These are phyloP conservation scores for Chondrosia reniformis DNA, from an alignment of 37 sponge, comb jelly and placozoan genomes.

Conservation along the genomic window DNA sequence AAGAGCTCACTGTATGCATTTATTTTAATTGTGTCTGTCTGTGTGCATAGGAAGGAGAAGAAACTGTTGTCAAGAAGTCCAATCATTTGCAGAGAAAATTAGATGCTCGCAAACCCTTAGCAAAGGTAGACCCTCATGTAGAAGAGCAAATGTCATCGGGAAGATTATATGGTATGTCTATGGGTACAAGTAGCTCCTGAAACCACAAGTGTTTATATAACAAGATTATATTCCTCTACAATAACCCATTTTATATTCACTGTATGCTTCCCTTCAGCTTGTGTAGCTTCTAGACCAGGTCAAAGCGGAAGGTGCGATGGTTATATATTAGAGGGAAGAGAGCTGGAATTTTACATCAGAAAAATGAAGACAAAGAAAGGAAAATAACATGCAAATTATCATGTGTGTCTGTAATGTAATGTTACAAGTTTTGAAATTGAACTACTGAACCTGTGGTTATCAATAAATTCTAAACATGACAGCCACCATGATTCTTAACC, in stretches of 20 bases:
- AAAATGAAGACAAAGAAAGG: slow-evolving; percentile 91
- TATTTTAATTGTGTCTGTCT: no score
- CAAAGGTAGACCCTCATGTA: slow-evolving; percentile 83
- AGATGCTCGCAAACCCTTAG: slow-evolving; percentile 51
- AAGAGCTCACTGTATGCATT: no score
- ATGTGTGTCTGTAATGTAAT: no score
- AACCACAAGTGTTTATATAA: no score
- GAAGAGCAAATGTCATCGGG: slow-evolving; percentile 97
- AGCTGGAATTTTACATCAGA: slow-evolving; percentile 94
- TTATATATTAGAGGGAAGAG: slow-evolving; percentile 93
- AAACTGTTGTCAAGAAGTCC: slow-evolving; percentile 72
- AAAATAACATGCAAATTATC: no score
- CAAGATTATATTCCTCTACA: no score
- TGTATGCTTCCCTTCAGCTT: slow-evolving; percentile 51
- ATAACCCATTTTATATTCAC: neutral
- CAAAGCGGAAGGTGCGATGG: slow-evolving; percentile 98
- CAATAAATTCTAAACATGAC: no score
- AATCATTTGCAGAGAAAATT: slow-evolving; percentile 71
- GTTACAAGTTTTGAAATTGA: no score
- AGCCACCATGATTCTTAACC: no score
- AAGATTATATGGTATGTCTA: slow-evolving; percentile 79
- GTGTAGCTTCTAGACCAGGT: slow-evolving; percentile 93
- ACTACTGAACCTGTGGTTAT: no score
- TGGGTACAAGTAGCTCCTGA: no score
- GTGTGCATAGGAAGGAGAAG: slow-evolving; percentile 29